phyloP scores from a whole-genome alignment of 2,888 invertebrate species.

The Papilio gigon region DNA sequence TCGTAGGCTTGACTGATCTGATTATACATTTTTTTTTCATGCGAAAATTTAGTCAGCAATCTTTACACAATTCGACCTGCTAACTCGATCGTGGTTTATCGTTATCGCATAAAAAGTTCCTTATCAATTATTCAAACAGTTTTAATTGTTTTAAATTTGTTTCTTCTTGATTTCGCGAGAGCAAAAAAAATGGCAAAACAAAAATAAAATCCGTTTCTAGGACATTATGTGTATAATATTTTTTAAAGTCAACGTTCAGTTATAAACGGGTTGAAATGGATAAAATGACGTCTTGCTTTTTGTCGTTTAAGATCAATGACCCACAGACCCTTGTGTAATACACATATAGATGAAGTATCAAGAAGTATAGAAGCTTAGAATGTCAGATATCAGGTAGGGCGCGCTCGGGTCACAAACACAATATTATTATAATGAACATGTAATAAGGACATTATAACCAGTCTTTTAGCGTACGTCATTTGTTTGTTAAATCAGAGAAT shows the following conservation, averaged over 20 bases:
- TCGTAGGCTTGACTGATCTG: no score
- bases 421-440: constrained; percentile 13
- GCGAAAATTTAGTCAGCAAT: no score
- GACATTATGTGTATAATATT: neutral
- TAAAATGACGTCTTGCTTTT: constrained; percentile 10
- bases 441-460: constrained; percentile 19
- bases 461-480: constrained; percentile 2
- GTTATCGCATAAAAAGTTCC: no score
- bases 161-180: neutral
- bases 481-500: constrained; percentile 3
- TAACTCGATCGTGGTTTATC: no score
- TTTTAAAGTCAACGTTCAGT: neutral
- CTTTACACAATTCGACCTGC: no score
- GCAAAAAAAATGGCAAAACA: neutral
- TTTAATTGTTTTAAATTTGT: no score
- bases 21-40: no score
- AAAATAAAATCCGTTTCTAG: neutral
- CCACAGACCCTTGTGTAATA: neutral
- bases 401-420: constrained; percentile 13
- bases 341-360: neutral
- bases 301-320: neutral
- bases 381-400: constrained; percentile 31
- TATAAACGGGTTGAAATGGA: neutral
- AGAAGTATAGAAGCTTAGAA: constrained; percentile 14
- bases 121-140: no score